These are phyloP conservation scores for Globodera ellingtonae DNA, from an alignment of 1,140 invertebrate species.

Conservation along the genomic window DNA sequence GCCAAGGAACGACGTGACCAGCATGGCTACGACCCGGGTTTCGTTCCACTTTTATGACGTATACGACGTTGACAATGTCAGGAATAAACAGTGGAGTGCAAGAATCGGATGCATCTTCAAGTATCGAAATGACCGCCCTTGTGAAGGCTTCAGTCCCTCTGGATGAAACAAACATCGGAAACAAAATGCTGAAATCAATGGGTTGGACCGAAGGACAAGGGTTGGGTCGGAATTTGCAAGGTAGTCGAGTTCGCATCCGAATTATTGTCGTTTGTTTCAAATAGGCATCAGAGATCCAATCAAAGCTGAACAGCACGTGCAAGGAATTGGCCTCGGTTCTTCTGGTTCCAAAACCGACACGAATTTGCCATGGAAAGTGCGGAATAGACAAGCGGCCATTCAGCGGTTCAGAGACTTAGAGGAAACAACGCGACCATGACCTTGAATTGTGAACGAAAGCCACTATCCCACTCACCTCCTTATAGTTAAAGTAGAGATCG, in stretches of 20 bases:
- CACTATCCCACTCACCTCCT: too few species aligned
- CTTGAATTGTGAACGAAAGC: neutral
- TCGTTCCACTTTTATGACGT: neutral
- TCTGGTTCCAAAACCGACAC: conserved; percentile 43
- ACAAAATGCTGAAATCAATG: conserved; percentile 93
- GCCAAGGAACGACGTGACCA: conserved; percentile 92
- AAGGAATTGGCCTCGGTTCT: conserved; percentile 60
- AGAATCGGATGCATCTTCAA: conserved; percentile 9
- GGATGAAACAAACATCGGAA: conserved; percentile 73
- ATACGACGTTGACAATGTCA: conserved; percentile 19
- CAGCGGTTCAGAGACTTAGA: conserved; percentile 43
- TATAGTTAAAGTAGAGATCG: too few species aligned
- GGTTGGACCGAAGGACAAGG: conserved; percentile 96
- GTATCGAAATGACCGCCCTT: conserved; percentile 30
- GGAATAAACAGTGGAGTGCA: conserved; percentile 19
- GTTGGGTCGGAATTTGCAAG: conserved; percentile 86
- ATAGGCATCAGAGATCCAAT: conserved; percentile 60
- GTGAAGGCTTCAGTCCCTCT: conserved; percentile 44
- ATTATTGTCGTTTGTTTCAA: conserved; percentile 3
- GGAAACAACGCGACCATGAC: neutral
- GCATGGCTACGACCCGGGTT: conserved; percentile 73
- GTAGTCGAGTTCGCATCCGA: conserved; percentile 63
- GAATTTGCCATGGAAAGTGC: conserved; percentile 39
- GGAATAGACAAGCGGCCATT: conserved; percentile 44
- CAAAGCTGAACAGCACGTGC: conserved; percentile 57